phyloP scores from a whole-genome alignment of 2,797 vertebrate genomes.

The Sebastes hopkinsi region DNA sequence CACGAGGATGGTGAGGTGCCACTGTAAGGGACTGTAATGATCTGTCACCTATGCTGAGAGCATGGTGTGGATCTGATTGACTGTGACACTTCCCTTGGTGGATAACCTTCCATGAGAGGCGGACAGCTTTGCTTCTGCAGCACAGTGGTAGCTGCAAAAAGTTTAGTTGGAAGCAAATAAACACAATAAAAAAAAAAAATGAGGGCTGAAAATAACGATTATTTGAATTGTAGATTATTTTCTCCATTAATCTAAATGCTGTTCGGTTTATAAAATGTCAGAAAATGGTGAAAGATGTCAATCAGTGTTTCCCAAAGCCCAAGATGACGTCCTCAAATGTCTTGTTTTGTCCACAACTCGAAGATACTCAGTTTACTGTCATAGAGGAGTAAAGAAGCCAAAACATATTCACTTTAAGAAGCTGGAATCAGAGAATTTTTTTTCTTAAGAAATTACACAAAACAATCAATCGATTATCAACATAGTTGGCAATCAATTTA shows the following conservation, averaged over 20 bases:
- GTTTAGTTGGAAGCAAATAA: not conserved
- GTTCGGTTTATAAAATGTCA: too few species aligned
- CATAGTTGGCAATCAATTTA: accelerated
- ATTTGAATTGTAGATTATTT: too few species aligned
- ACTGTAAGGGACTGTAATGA: conserved; percentile 64
- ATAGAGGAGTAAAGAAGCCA: accelerated
- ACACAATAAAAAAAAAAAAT: not conserved
- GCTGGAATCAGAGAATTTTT: too few species aligned
- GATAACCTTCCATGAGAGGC: conserved; percentile 49
- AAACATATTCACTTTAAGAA: too few species aligned
- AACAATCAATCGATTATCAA: too few species aligned
- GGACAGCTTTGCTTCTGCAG: not conserved
- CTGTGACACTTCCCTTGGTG: conserved; percentile 64
- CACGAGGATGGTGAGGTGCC: conserved; percentile 42
- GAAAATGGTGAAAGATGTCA: too few species aligned
- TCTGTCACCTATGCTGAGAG: conserved; percentile 65
- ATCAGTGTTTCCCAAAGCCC: not conserved
- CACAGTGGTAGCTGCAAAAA: not conserved
- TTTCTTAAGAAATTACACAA: too few species aligned
- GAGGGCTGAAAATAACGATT: too few species aligned
- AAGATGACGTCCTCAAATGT: too few species aligned
- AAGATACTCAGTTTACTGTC: too few species aligned
- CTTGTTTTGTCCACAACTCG: too few species aligned
- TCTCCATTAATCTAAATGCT: accelerated
- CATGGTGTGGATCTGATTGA: conserved; percentile 55